Percentiles rank a stretch among this genome's conserved stretches.
Conservation (phyloP, 2,888 invertebrate genomes). For the Steinernema hermaphroditum region DNA sequence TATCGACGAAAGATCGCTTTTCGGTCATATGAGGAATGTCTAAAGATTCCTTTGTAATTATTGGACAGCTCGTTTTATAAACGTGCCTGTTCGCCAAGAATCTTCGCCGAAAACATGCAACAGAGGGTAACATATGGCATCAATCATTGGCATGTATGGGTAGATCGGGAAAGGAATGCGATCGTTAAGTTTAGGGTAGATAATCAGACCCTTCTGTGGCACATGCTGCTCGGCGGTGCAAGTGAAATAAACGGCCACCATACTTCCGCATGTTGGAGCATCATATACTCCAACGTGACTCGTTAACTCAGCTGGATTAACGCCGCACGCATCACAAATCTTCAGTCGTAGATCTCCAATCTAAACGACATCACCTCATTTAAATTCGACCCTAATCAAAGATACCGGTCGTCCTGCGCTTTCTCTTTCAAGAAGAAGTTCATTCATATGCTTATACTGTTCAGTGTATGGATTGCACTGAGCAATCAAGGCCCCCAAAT, state of each 20-base stretch:
- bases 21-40: neutral
- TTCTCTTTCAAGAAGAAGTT: neutral
- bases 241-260: neutral
- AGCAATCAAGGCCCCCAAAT: neutral
- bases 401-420: neutral
- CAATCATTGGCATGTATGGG: neutral
- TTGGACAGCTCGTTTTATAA: neutral
- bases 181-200: neutral
- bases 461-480: neutral
- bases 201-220: neutral
- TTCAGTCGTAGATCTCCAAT: neutral
- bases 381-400: neutral
- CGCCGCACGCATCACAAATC: neutral
- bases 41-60: neutral
- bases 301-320: neutral
- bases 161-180: neutral
- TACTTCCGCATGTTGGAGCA: neutral
- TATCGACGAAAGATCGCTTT: neutral
- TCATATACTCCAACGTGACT: neutral
- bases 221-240: neutral
- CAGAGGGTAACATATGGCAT: slow-evolving; percentile 4
- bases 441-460: neutral
- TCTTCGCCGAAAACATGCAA: neutral
- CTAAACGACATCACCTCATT: neutral
- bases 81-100: neutral